phyloP scores from a whole-genome alignment of 2,113 vertebrate genomes.

The Anarhynchus alexandrinus region DNA sequence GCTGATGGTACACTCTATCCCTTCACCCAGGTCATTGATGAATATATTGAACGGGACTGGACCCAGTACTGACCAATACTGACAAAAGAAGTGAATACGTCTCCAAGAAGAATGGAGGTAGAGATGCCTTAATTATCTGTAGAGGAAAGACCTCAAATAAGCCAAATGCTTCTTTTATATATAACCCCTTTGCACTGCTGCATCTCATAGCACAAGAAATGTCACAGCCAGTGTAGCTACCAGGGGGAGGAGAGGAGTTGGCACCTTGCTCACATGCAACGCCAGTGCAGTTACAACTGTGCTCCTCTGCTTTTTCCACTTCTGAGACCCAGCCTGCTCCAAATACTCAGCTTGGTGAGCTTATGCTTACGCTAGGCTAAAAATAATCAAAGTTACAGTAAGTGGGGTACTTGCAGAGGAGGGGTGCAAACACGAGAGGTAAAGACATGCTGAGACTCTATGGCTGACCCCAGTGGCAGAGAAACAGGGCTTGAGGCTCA shows the following conservation, averaged over 20 bases:
- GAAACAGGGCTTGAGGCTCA: background rate
- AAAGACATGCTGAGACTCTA: background rate
- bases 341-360: background rate
- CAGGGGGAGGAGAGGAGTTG: background rate
- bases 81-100: background rate
- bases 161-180: background rate
- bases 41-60: too few species aligned
- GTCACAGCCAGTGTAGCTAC: fast-evolving
- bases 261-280: background rate
- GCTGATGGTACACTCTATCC: too few species aligned
- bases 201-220: background rate
- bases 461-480: fast-evolving
- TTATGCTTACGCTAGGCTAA: background rate
- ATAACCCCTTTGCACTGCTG: background rate
- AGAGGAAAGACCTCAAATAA: background rate
- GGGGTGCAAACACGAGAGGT: background rate
- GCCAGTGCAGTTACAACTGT: background rate
- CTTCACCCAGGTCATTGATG: too few species aligned
- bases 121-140: background rate
- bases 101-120: background rate
- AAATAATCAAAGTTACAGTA: background rate
- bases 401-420: background rate
- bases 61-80: too few species aligned
- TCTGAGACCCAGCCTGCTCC: background rate
- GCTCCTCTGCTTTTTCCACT: background rate